Base-by-base conservation (phyloP, 2,888 invertebrate genomes). In the Cetonia aurata region DNA sequence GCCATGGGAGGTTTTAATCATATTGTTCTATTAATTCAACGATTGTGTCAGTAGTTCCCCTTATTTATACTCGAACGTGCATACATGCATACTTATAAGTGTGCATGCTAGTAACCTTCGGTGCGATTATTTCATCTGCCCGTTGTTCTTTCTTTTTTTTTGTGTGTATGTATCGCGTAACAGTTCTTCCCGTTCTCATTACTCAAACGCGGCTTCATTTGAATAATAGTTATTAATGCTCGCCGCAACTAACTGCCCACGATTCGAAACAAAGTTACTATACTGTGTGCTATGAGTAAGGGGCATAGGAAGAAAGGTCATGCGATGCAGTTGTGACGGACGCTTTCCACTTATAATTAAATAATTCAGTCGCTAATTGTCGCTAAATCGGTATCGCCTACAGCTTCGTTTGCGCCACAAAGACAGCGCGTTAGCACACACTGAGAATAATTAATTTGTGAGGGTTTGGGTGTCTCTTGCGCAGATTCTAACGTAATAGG, bases 1-100 rank as follows among this genome's bases (percentile, higher is more conserved):
- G 55, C 68, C 70, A 71, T 74, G 74, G 74, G 74, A 73, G 74
- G 74, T 52, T 74, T 74, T 74, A 74, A 74, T 74, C 72, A 73
- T 71, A 73, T 74, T 74, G 74, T 74, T 73, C 71, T 66, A 70
- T 65, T 68, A 71, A 71, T 69, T 68, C 62, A 25, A 67, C 70
- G 66, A 74, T 71, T 73, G 70, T 67, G 44, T 56, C 41, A 37
- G 56, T 71, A 67, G 74, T 25, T 25, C 25, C n/a, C n/a, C n/a
- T n/a, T n/a, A n/a, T n/a, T n/a, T n/a, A 25, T 25, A 25, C 25
- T 3, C 25, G 4, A 25, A 4, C 25, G 25, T 25, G 4, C 25
- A 25, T 25, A 25, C 25, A 25, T 25, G 4, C 25, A 25, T 25
- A 4, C 1, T 4, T 1, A 25, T 25, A 25, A n/a, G n/a, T n/a